A percentile compares a stretch with the other conserved stretches of the same genome.
Conservation (phyloP, 2,888 invertebrate genomes). For the Dryadula phaetusa region DNA sequence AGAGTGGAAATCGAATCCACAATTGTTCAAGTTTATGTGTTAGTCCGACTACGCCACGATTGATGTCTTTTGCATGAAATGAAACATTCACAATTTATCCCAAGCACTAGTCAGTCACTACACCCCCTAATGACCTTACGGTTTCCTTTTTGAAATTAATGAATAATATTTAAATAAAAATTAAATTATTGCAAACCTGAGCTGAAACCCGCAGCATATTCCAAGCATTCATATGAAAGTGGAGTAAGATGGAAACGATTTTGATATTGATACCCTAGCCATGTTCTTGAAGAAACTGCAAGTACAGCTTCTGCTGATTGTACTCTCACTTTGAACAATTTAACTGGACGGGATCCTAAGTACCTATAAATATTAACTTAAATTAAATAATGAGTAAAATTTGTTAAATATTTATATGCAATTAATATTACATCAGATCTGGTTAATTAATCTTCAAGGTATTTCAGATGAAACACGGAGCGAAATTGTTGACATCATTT, state of each 20-base stretch:
- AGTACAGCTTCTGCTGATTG: constrained; percentile 98
- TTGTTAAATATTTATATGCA: neutral
- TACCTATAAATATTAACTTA: constrained; percentile 79
- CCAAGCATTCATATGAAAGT: constrained; percentile 97
- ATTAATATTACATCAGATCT: constrained; percentile 67
- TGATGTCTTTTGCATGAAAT: too few species aligned
- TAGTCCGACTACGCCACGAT: too few species aligned
- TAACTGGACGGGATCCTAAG: constrained; percentile 97
- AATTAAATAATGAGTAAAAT: constrained; percentile 5
- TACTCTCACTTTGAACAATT: constrained; percentile 97
- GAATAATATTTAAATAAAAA: too few species aligned
- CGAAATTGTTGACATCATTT: constrained; percentile 76
- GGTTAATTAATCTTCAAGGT: constrained; percentile 81
- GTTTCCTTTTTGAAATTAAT: too few species aligned
- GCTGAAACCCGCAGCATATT: constrained; percentile 98
- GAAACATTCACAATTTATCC: too few species aligned
- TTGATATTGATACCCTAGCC: constrained; percentile 99
- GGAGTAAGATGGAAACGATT: constrained; percentile 98
- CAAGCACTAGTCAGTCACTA: too few species aligned
- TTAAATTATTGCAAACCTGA: constrained; percentile 76
- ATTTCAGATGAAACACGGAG: constrained; percentile 87
- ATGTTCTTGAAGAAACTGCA: constrained; percentile 98
- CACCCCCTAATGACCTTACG: too few species aligned
- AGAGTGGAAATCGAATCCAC: too few species aligned
- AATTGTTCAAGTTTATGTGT: too few species aligned